Base-by-base conservation (phyloP, 2,797 vertebrate species). In the Meda fulgida region DNA sequence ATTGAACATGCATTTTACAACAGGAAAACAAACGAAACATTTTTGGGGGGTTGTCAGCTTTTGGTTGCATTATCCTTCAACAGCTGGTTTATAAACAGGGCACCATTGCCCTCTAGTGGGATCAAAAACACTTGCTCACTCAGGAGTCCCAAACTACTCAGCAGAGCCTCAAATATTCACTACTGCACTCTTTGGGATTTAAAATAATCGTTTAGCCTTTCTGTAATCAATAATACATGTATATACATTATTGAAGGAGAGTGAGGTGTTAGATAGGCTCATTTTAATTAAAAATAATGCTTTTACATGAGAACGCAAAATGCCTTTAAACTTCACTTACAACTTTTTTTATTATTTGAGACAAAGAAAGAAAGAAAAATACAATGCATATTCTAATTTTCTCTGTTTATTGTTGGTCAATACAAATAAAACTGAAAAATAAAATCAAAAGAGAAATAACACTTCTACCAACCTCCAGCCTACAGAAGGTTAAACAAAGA, bases 21-120 rank as follows among this genome's bases (percentile, higher is more conserved):
- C 26, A 51, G 13, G 2, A 31, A 31, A 31, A 31, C 31, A 31
- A 31, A 31, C 31, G 31, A 31, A 31, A 31, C 31, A 31, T 31
- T 31, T 31, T 31, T 31, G 1, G 3, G 31, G 19, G 34, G 40
- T 55, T 21, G 43, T 77, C 13, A 29, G 16, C n/a, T 38, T n/a
- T 66, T 77, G 29, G 31, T 2, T 73, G 38, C 5, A 7, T 14
- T 72, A 5, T 11, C 2, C 43, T 9, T 4, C 21, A 3, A 23
- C 10, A 34, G 38, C 13, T 63, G 21, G 6, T 66, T 36, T 75
- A 23, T 77, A 67, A 84, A 19, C 31, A 78, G 72, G 11, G 31
- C 16, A 19, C 55, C 78, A 80, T 71, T 87, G 88, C 88, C 85
- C 85, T 87, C 88, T 87, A 77, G 76, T 72, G 88, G 14, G 4